Evolutionary conservation across 2,113 vertebrate genomes (phyloP), one percentile per base, ranked within the genome.

Genomic region (Dendrocopos noguchii): DNA sequence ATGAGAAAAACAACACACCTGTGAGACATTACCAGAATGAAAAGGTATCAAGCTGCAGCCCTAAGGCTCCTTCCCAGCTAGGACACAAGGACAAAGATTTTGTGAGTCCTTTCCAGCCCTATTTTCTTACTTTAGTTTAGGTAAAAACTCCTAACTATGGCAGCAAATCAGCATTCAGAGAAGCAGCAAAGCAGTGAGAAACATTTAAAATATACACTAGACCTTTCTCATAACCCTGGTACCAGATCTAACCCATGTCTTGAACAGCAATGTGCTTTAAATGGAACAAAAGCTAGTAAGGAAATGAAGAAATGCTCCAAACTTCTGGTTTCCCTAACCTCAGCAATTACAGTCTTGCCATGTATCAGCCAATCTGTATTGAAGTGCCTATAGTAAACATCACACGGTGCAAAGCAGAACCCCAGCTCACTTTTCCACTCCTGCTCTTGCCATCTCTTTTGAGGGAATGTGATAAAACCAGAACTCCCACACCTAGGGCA

Each of bases 391-490:
- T 2, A 77, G 82, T 66, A 88, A 92, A 80, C 33, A 88, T 47
- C 11, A 2, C 31, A 25, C 22, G 52, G 46, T 46, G 34, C 29
- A 83, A 84, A 90, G 4, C 70, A 82, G 31, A 88, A 5, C 24
- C 16, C n/a, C 82, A 93, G 72, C 68, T 88, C 65, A 63, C 57
- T 86, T 65, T 50, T 71, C 77, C 34, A 88, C 63, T 77, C 61
- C 61, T 93, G 83, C 42, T 87, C 28, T 90, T 52, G 55, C 56
- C 86, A 88, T 63, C 72, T 77, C 36, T 79, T 92, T 44, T 67
- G 68, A 80, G 42, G 47, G n/a, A 83, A 92, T 20, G 57, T 21
- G 80, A 84, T 74, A 88, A 88, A 92, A 57, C 53, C 86, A 88
- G 77, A 57, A 71, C 33, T 78, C 83, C 80, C 64, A 93, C 66